These are phyloP conservation scores for Scelioninae gen. 2 DNA, from an alignment of 2,888 invertebrate genomes.

Conservation along the genomic window DNA sequence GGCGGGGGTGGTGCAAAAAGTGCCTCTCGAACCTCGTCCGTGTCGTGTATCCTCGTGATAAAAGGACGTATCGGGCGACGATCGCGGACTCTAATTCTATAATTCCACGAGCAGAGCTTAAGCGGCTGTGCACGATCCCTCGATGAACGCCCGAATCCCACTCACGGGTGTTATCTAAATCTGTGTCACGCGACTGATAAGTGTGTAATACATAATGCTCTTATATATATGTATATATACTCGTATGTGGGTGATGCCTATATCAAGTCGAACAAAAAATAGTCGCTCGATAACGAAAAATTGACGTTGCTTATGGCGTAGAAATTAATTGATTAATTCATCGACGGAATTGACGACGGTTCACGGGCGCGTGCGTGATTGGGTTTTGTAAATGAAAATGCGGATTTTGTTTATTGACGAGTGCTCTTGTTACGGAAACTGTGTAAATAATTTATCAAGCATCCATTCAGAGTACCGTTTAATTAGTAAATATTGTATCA, in stretches of 20 bases:
- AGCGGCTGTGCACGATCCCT: slow-evolving; percentile 60
- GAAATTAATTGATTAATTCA: too few relatives aligned
- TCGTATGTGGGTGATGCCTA: slow-evolving; percentile 11
- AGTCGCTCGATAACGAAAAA: too few relatives aligned
- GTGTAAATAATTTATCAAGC: too few relatives aligned
- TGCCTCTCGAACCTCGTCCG: slow-evolving; percentile 27
- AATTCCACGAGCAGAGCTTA: slow-evolving; percentile 65
- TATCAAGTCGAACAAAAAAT: too few relatives aligned
- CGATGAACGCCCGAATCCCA: slow-evolving; percentile 56
- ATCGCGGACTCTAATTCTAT: slow-evolving; percentile 69
- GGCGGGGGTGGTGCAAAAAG: slow-evolving; percentile 53
- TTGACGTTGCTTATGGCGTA: too few relatives aligned
- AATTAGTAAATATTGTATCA: too few relatives aligned
- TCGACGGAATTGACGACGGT: too few relatives aligned
- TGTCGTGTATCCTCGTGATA: slow-evolving; percentile 62
- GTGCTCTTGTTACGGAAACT: too few relatives aligned
- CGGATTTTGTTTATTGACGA: too few relatives aligned
- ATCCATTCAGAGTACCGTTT: too few relatives aligned
- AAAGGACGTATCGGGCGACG: slow-evolving; percentile 65
- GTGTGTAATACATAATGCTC: slow-evolving; percentile 51
- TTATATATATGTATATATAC: slow-evolving; percentile 23
- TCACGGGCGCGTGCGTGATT: too few relatives aligned
- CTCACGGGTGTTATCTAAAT: slow-evolving; percentile 67
- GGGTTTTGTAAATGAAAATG: too few relatives aligned
- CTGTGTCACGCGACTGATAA: slow-evolving; percentile 66